These are phyloP conservation scores for Nycteola revayana DNA, from an alignment of 2,888 invertebrate species.

Conservation along the genomic window DNA sequence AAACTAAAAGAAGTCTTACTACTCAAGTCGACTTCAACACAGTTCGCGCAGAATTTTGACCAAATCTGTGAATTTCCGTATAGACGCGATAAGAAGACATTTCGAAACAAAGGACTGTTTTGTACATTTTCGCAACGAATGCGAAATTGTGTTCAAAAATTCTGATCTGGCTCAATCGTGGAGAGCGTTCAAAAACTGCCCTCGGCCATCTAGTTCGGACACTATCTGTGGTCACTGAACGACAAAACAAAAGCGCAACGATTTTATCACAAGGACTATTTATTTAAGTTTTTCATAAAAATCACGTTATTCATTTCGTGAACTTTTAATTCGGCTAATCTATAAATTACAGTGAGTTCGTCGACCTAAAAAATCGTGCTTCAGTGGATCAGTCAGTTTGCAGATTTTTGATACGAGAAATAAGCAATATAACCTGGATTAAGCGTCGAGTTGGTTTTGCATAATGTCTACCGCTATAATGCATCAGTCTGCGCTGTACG, in stretches of 20 bases:
- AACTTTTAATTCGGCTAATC: conserved; percentile 55
- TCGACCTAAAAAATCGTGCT: conserved; percentile 66
- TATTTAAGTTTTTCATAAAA: conserved; percentile 62
- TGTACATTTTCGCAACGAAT: conserved; percentile 79
- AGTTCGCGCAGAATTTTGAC: conserved; percentile 79
- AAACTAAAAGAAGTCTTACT: conserved; percentile 62
- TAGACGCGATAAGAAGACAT: conserved; percentile 75
- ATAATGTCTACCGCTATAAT: conserved; percentile 90
- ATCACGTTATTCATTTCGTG: conserved; percentile 65
- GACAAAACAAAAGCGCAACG: conserved; percentile 75
- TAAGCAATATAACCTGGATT: conserved; percentile 64
- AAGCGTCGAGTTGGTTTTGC: conserved; percentile 69
- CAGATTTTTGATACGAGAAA: conserved; percentile 55
- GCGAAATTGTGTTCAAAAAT: conserved; percentile 82
- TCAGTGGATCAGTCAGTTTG: conserved; percentile 72
- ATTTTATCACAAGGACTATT: conserved; percentile 52
- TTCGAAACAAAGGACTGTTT: conserved; percentile 81
- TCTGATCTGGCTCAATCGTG: conserved; percentile 60
- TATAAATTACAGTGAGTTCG: conserved; percentile 73
- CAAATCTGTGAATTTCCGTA: conserved; percentile 77
- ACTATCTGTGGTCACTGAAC: conserved; percentile 73
- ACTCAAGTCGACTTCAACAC: conserved; percentile 60
- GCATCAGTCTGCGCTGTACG: conserved; percentile 88
- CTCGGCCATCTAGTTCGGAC: conserved; percentile 75
- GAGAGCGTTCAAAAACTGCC: conserved; percentile 54